Evolutionary conservation across 2,113 vertebrate genomes (phyloP), one percentile per base, ranked within the genome.

Genomic region (Thalassarche chlororhynchos): DNA sequence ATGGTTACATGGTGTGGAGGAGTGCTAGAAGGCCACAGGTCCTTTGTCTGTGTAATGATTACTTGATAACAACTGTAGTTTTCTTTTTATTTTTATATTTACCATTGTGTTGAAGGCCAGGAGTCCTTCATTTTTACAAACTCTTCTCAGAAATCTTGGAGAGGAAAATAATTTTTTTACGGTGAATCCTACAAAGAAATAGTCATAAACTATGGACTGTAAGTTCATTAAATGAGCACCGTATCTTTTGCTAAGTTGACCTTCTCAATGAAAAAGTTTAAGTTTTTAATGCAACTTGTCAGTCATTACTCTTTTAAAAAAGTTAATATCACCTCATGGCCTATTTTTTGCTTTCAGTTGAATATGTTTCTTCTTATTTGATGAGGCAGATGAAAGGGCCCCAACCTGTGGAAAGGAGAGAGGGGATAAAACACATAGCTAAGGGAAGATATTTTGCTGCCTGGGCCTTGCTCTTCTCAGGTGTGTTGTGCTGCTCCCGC

Each of bases 401-500:
- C 2, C 32, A 44, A 4, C 10, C 12, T 52, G 8, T 65, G 36
- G 40, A 47, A 85, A 84, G 12, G 44, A 52, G 23, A 15, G 31
- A 87, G 32, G 16, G 31, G 25, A 57, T 28, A 62, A 60, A 81
- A 28, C 1, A 17, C 29, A 74, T 74, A 70, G 24, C 17, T 68
- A 62, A 58, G 26, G 21, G 46, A 57, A 83, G 32, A 18, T 81
- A 18, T 49, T 92, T 94, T 92, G 3, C n/a, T 92, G 20, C 51
- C 38, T 84, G 28, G 25, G 12, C 12, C 20, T 75, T 54, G 46
- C 8, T 70, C 4, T 78, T 28, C n/a, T 2, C 3, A 21, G 19
- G 2, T 2, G 1, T 3, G 0, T 34, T 72, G 24, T 46, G 4
- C 6, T 71, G 8, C 7, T 90, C 20, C 4, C 8, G 3, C 10